Evolutionary conservation across 2,888 invertebrate species (phyloP).

Genomic region (Creontiades dilutus): DNA sequence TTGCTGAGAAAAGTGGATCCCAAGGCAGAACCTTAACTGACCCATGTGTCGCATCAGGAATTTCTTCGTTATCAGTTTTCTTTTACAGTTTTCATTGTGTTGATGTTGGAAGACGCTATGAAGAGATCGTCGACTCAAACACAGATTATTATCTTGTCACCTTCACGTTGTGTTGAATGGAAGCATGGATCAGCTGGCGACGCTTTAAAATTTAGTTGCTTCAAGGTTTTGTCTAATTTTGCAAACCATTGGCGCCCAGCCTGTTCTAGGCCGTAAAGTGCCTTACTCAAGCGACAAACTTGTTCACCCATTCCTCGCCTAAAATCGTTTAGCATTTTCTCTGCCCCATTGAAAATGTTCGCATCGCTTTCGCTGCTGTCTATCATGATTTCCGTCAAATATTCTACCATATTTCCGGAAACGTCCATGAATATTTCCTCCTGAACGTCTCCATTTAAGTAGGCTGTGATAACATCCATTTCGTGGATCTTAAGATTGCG

Average conservation of each 20-base stretch:
- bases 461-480: conserved; percentile 49
- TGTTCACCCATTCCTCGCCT: background rate
- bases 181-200: conserved; percentile 40
- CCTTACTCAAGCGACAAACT: conserved; percentile 19
- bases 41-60: conserved; percentile 40
- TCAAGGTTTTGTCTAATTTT: background rate
- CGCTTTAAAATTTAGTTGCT: background rate
- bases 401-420: background rate
- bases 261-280: conserved; percentile 15
- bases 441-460: conserved; percentile 8
- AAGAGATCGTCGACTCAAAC: conserved; percentile 45
- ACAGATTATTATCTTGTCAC: background rate
- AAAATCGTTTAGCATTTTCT: conserved; percentile 21
- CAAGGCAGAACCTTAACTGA: background rate
- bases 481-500: conserved; percentile 37
- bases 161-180: background rate
- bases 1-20: background rate
- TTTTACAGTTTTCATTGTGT: background rate
- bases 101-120: background rate
- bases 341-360: background rate
- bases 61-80: background rate
- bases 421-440: conserved; percentile 46
- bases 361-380: background rate
- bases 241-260: conserved; percentile 47
- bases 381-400: conserved; percentile 16